Conservation (phyloP, 2,797 vertebrate genomes). For the Rhadinocentrus ornatus region DNA sequence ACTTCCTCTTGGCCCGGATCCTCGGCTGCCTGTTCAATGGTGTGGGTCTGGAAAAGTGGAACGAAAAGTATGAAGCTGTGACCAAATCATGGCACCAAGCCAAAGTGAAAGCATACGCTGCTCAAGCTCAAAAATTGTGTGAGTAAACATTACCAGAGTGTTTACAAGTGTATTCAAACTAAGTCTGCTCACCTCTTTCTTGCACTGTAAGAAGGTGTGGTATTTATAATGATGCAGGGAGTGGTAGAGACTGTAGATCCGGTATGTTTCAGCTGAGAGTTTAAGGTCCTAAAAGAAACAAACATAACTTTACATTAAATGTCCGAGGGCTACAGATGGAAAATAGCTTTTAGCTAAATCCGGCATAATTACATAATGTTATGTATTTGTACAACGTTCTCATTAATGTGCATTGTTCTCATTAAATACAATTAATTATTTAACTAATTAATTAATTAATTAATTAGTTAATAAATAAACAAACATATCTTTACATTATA, state of each 20-base stretch:
- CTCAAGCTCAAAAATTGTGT: background rate
- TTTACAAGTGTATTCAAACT: background rate
- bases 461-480: too few relatives aligned
- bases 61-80: conserved; percentile 28
- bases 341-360: too few relatives aligned
- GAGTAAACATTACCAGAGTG: background rate
- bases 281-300: conserved; percentile 86
- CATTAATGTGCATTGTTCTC: too few relatives aligned
- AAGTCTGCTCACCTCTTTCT: conserved; percentile 87
- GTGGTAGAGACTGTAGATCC: conserved; percentile 92
- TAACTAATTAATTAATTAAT: too few relatives aligned
- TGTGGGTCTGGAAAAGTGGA: conserved; percentile 84
- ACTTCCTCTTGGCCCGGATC: conserved; percentile 96
- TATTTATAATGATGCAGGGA: conserved; percentile 96
- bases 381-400: too few relatives aligned
- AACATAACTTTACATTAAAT: background rate
- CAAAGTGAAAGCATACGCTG: background rate
- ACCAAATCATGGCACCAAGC: conserved; percentile 3
- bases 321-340: too few relatives aligned
- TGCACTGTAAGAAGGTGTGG: conserved; percentile 95
- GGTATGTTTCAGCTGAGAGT: conserved; percentile 88
- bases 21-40: conserved; percentile 91
- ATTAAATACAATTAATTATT: too few relatives aligned
- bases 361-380: too few relatives aligned
- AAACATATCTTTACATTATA: background rate